Conservation (phyloP, 2,113 vertebrate genomes). For the Dromaius novaehollandiae region DNA sequence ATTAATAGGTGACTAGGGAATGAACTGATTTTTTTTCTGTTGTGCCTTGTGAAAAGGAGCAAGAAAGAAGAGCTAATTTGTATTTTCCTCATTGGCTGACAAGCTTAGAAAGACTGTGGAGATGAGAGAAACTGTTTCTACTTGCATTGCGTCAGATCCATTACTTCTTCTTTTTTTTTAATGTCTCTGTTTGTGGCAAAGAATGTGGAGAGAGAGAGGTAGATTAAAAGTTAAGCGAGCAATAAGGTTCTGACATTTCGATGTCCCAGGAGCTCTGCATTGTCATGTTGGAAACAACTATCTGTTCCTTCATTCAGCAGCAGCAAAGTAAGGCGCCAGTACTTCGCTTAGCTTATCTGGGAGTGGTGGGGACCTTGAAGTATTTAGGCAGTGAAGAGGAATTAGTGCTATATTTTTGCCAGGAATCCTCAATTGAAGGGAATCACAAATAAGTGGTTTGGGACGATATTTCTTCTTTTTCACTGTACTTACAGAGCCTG, state of each 20-base stretch:
- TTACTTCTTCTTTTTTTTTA: conserved; percentile 44
- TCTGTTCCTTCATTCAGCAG: background rate
- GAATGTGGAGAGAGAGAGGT: background rate
- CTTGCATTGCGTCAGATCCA: conserved; percentile 39
- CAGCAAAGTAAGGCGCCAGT: background rate
- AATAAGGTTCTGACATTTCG: background rate
- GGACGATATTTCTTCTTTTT: background rate
- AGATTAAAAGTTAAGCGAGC: background rate
- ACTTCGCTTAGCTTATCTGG: background rate
- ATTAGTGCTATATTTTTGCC: background rate
- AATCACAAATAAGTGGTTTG: background rate
- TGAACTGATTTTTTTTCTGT: conserved; percentile 21
- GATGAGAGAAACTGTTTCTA: conserved; percentile 42
- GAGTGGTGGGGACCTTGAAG: background rate
- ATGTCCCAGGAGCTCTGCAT: background rate
- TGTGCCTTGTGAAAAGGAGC: background rate
- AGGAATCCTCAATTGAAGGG: background rate
- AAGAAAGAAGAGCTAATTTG: conserved; percentile 28
- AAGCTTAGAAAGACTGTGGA: conserved; percentile 30
- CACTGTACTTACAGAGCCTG: background rate
- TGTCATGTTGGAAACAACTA: background rate
- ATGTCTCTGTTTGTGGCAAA: background rate
- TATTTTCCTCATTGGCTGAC: conserved; percentile 37
- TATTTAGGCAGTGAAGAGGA: background rate
- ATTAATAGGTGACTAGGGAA: background rate